These are phyloP conservation scores for Aepyceros melampus DNA, from an alignment of 2,113 vertebrate species.

Conservation along the genomic window DNA sequence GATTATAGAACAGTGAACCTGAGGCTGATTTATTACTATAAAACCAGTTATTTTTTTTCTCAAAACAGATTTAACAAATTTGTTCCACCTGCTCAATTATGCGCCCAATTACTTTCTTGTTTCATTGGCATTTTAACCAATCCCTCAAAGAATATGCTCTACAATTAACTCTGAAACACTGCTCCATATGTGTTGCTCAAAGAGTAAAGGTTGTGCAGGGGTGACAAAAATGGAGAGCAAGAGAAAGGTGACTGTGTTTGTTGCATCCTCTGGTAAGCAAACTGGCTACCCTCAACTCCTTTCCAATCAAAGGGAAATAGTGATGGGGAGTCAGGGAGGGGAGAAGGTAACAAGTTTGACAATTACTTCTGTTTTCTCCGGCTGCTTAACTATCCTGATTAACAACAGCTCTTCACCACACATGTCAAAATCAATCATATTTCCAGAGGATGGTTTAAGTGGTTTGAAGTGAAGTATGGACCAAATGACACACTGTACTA, in stretches of 20 bases:
- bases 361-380: background rate
- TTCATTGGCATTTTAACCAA: constrained; percentile 77
- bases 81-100: constrained; percentile 79
- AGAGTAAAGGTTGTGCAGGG: background rate
- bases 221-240: background rate
- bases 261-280: background rate
- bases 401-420: background rate
- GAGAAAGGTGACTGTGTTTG: background rate
- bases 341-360: background rate
- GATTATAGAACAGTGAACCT: constrained; percentile 75
- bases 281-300: background rate
- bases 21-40: constrained; percentile 79
- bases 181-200: background rate
- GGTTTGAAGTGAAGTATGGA: background rate
- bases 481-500: background rate
- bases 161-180: constrained; percentile 55
- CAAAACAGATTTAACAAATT: constrained; percentile 82
- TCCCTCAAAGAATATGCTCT: constrained; percentile 76
- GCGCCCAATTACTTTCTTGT: constrained; percentile 76
- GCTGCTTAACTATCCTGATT: background rate
- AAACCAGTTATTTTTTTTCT: constrained; percentile 78
- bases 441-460: background rate
- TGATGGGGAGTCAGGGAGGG: background rate
- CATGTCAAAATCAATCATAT: constrained; percentile 8
- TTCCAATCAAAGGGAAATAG: background rate